phyloP scores from a whole-genome alignment of 2,888 invertebrate genomes.

The Rhamphomyia laevipes region DNA sequence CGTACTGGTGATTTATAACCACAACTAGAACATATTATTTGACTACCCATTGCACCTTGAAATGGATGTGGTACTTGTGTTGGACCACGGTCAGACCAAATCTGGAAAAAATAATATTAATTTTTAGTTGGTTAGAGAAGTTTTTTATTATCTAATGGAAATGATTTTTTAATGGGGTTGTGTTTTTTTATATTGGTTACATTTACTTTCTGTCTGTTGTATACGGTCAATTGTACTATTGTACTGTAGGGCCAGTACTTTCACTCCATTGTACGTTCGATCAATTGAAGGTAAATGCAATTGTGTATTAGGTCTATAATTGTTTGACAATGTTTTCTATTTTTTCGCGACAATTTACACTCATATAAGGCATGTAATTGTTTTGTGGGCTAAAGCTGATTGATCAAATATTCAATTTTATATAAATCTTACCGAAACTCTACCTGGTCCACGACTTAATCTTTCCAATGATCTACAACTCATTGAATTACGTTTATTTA shows the following conservation, averaged over 20 bases:
- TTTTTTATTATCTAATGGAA: background rate
- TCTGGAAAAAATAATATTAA: conserved; percentile 15
- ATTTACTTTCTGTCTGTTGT: too few species aligned
- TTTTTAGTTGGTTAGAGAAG: background rate
- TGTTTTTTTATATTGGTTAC: too few species aligned
- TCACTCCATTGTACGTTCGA: too few species aligned
- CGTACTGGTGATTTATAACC: conserved; percentile 68
- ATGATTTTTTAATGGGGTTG: background rate
- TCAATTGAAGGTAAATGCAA: too few species aligned
- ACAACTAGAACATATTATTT: conserved; percentile 62
- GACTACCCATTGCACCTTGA: conserved; percentile 63
- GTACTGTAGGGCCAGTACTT: too few species aligned
- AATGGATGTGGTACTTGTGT: conserved; percentile 52
- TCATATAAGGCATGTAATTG: too few species aligned
- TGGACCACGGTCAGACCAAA: conserved; percentile 40
- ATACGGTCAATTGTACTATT: too few species aligned
- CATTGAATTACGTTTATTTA: conserved; percentile 30
- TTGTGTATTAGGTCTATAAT: too few species aligned
- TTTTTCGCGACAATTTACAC: too few species aligned
- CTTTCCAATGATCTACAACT: conserved; percentile 44
- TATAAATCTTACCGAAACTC: conserved; percentile 27
- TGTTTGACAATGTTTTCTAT: too few species aligned
- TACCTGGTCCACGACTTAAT: conserved; percentile 35
- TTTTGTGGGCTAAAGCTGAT: too few species aligned
- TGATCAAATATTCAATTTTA: too few species aligned